Evolutionary conservation across 1,140 invertebrate genomes (phyloP), one percentile per base, ranked within the genome.

Genomic region (Diplogasteroides magnus): DNA sequence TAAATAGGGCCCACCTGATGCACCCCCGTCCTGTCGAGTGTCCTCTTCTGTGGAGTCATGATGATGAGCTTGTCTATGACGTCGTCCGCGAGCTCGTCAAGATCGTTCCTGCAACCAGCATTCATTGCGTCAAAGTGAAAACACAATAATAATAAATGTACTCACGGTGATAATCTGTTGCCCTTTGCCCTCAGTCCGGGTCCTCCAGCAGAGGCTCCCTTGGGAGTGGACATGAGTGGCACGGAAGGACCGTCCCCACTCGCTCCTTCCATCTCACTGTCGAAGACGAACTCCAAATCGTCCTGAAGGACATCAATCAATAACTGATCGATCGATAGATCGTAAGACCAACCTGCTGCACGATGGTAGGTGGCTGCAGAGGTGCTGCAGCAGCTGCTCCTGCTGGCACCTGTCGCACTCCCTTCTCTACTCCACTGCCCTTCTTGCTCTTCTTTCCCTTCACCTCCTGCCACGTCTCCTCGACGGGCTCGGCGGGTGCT

Each of bases 31-130:
- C 92, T 87, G 86, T 94, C 91, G 81, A 92, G 89, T 3, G 91
- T 73, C 56, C 76, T 55, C 19, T 69, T 63, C 85, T 84, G 2
- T 87, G 97, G 94, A 1, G 93, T 95, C 25, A 98, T 92, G 76
- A 98, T 97, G 19, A 98, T 86, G 68, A 98, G 87, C 83, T 97
- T 94, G 77, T 93, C 92, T 60, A 98, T 89, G 82, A 97, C 92
- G 75, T 89, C 87, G 85, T 98, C 95, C 73, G 90, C 90, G 68
- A 95, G 87, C 84, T 97, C 94, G 62, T 87, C 86, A 81, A 94
- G 91, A 15, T 90, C 89, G 71, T 92, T 76, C 60, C 80, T 81
- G 72, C 89, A 26, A 89, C 90, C 86, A 88, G 90, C 79, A 23
- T 76, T 74, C 15, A 69, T 48, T 19, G 6, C 37, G 37, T 11